Evolutionary conservation across 2,113 vertebrate species (phyloP).

Genomic region (Pipa parva): DNA sequence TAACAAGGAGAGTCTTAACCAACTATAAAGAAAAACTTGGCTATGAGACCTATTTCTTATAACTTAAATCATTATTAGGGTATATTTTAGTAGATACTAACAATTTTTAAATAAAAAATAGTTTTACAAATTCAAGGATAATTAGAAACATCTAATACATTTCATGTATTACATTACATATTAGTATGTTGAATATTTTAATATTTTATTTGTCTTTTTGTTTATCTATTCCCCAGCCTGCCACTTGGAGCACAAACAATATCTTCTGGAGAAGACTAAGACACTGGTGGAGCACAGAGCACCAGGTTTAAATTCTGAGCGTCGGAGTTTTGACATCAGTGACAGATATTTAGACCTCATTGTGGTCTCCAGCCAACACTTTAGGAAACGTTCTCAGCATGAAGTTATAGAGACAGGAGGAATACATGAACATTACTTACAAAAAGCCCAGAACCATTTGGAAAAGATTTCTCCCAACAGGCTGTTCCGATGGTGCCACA

Average conservation of each 20-base stretch:
- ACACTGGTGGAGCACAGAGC: not conserved
- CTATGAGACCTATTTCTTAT: no score
- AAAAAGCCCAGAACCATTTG: not conserved
- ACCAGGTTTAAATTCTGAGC: not conserved
- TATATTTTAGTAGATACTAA: no score
- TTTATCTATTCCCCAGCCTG: slow-evolving; percentile 6
- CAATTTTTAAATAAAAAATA: no score
- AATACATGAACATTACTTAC: not conserved
- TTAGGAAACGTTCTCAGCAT: not conserved
- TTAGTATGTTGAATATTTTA: no score
- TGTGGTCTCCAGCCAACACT: slow-evolving; percentile 1
- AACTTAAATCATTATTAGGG: no score
- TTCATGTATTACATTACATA: no score
- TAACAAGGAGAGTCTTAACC: no score
- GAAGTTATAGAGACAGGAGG: not conserved
- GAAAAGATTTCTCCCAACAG: not conserved
- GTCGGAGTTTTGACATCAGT: not conserved
- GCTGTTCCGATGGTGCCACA: slow-evolving; percentile 12
- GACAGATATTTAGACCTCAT: not conserved
- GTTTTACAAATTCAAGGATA: no score
- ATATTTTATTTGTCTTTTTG: no score
- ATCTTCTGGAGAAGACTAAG: not conserved
- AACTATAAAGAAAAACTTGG: no score
- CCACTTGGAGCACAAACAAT: not conserved
- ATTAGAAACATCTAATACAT: no score